Base-by-base conservation (phyloP, 1,140 invertebrate species). In the Microvelia longipes region DNA sequence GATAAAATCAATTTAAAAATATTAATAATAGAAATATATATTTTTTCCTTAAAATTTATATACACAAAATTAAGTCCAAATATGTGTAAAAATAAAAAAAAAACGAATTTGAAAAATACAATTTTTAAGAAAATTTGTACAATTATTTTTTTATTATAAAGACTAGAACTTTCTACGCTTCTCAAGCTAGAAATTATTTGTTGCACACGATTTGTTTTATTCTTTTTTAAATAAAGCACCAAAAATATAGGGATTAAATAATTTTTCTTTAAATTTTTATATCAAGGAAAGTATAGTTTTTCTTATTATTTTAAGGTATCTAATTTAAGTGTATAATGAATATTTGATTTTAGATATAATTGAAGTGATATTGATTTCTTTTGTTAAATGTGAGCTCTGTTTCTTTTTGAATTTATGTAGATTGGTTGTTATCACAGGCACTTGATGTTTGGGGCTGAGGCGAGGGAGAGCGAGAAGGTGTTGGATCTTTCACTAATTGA, bases 91-190 rank as follows among this genome's bases (percentile, higher is more conserved):
- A 50, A 50, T 50, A 50, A 50, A 5, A 19, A 11, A 11, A 50
- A 50, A 50, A 50, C 19, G 19, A 19, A 50, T 50, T 50, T 50
- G 19, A 11, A 50, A 50, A 50, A 11, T 50, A 50, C 19, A 11
- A 5, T 19, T 50, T 50, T 50, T 50, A 11, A 11, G 35, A 50
- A 50, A 50, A 50, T 50, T 50, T 50, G 35, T 50, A 50, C 35
- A 50, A 50, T 50, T 50, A 11, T 50, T 11, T 50, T 50, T 50
- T 50, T 50, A 14, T 24, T 64, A 13, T 64, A 24, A 64, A 64
- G 62, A 64, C 62, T 64, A 64, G 62, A 64, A 64, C 62, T 64
- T 64, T 64, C 62, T 26, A 64, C 62, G 62, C 62, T 64, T 64
- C 25, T 13, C 15, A 64, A 64, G 62, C 62, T 64, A 64, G 62